Evolutionary conservation across 2,797 vertebrate species (phyloP).

Genomic region (Oophaga sylvatica): DNA sequence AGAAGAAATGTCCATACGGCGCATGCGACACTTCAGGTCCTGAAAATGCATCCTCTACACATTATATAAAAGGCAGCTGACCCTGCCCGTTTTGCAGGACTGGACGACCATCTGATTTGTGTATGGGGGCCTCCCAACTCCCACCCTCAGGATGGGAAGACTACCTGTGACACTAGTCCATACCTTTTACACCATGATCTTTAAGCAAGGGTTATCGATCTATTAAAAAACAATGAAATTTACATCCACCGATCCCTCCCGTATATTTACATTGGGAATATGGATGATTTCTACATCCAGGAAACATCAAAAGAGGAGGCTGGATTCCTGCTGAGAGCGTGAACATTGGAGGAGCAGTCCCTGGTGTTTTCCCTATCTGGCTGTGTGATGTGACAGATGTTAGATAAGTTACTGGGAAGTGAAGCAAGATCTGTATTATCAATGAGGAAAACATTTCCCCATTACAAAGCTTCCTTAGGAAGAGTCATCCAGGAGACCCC

Average conservation of each 20-base stretch:
- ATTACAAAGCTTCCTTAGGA: not conserved
- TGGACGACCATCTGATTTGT: no score
- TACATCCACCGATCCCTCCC: conserved; percentile 14
- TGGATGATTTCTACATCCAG: not conserved
- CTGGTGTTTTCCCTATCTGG: conserved; percentile 20
- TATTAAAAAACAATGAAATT: not conserved
- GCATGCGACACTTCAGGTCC: no score
- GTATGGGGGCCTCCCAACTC: no score
- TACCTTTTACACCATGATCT: not conserved
- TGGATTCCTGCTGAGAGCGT: not conserved
- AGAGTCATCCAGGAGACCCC: conserved; percentile 9
- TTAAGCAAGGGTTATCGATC: not conserved
- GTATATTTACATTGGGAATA: conserved; percentile 28
- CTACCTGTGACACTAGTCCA: not conserved
- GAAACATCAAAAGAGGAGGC: conserved; percentile 28
- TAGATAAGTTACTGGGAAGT: conserved; percentile 31
- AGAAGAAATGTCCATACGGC: no score
- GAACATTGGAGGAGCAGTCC: not conserved
- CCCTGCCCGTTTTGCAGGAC: no score
- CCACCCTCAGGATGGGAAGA: not conserved
- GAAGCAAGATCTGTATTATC: conserved; percentile 32
- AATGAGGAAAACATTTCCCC: not conserved
- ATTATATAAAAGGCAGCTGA: no score
- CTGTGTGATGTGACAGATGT: conserved; percentile 46
- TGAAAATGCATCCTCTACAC: no score